Evolutionary conservation across 2,888 invertebrate species (phyloP).

Genomic region (Orchestes rusci): DNA sequence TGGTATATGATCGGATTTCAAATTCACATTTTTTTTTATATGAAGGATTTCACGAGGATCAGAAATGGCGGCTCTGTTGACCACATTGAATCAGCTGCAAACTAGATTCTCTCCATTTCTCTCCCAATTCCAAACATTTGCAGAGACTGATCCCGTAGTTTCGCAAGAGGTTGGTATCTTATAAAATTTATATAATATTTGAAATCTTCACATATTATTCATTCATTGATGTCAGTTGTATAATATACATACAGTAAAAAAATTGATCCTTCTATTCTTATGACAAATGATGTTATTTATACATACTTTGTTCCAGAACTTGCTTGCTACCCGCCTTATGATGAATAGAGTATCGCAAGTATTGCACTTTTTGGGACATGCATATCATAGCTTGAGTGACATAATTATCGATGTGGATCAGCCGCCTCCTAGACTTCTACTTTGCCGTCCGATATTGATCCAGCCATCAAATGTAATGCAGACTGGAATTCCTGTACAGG

Average conservation of each 20-base stretch:
- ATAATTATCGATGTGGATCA: conserved; percentile 65
- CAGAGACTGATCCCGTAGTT: conserved; percentile 54
- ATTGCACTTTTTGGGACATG: conserved; percentile 80
- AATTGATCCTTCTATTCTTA: not conserved
- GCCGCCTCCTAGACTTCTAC: conserved; percentile 60
- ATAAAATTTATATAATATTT: conserved; percentile 16
- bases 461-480: conserved; percentile 57
- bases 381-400: conserved; percentile 84
- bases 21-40: too few species aligned
- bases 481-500: conserved; percentile 59
- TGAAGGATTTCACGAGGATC: too few species aligned
- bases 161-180: conserved; percentile 32
- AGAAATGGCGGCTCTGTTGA: conserved; percentile 52
- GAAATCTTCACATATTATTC: not conserved
- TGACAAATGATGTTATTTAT: too few species aligned
- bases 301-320: too few species aligned
- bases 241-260: not conserved
- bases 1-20: too few species aligned
- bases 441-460: conserved; percentile 64
- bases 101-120: conserved; percentile 59
- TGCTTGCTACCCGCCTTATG: conserved; percentile 61
- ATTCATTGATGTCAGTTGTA: not conserved
- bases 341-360: conserved; percentile 71
- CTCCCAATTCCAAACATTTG: conserved; percentile 54
- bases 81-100: conserved; percentile 49